A percentile compares a stretch with the other conserved stretches of the same genome.
Conservation (phyloP, 2,797 vertebrate genomes). For the Selene dorsalis region DNA sequence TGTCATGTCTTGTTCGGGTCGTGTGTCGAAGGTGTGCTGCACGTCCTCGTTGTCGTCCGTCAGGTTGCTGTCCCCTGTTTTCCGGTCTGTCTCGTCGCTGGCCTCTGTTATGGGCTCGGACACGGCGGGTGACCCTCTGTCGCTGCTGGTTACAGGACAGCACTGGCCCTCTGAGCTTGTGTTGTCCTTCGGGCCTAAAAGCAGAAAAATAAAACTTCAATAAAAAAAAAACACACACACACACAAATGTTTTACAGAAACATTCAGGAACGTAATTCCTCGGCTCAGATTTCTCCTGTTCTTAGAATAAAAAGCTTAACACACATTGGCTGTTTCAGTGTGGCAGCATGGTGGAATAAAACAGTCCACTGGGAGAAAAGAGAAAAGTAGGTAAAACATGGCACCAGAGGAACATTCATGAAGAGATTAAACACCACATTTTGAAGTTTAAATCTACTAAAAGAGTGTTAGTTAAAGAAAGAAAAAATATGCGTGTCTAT, state of each 20-base stretch:
- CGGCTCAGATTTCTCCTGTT: not conserved
- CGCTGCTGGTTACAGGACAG: constrained; percentile 81
- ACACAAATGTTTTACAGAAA: not conserved
- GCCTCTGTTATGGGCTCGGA: constrained; percentile 82
- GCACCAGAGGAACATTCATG: not conserved
- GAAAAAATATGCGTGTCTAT: no score
- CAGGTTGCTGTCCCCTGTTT: constrained; percentile 58
- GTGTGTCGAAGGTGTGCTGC: constrained; percentile 60
- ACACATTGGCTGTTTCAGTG: not conserved
- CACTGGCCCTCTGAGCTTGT: constrained; percentile 64
- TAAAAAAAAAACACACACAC: not conserved
- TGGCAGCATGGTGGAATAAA: not conserved
- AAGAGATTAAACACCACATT: not conserved
- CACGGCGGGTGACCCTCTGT: constrained; percentile 87
- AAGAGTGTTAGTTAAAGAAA: not conserved
- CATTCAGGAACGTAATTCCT: no score
- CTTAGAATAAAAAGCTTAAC: no score
- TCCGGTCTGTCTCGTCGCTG: constrained; percentile 72
- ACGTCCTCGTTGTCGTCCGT: constrained; percentile 77
- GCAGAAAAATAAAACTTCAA: constrained; percentile 1
- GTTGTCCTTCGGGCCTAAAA: constrained; percentile 71
- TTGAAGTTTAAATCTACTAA: not conserved
- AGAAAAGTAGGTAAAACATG: not conserved
- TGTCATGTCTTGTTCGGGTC: constrained; percentile 62
- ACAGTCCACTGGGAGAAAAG: not conserved